Conservation (phyloP, 2,797 vertebrate species). For the Cyprinodon diabolis region DNA sequence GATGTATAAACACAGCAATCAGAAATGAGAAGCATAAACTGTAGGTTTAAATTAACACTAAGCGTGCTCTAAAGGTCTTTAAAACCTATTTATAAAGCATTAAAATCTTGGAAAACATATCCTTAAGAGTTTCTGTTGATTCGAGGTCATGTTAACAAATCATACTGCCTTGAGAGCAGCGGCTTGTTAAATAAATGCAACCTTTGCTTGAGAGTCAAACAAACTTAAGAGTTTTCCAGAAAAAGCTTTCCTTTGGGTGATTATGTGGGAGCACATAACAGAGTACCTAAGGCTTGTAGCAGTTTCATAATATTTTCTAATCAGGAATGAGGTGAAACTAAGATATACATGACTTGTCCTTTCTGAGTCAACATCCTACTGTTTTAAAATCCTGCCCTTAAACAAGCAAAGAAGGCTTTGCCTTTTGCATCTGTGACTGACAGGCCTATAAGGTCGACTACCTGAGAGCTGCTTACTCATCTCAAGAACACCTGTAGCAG, state of each 20-base stretch:
- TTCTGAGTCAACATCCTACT: background rate
- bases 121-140: background rate
- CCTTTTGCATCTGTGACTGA: slow-evolving; percentile 9
- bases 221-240: background rate
- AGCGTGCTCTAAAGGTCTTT: background rate
- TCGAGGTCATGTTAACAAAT: background rate
- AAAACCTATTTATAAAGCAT: background rate
- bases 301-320: slow-evolving; percentile 8
- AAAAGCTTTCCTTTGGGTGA: background rate
- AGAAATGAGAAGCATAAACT: background rate
- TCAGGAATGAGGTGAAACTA: background rate
- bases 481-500: slow-evolving; percentile 11
- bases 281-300: background rate
- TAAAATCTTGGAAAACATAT: background rate
- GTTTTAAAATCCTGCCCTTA: slow-evolving; percentile 13
- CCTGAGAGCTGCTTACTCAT: background rate
- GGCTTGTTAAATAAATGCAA: background rate
- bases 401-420: background rate
- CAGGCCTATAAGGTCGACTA: background rate
- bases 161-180: background rate
- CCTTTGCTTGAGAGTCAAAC: background rate
- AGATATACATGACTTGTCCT: slow-evolving; percentile 7
- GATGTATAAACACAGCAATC: background rate
- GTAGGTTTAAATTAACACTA: background rate
- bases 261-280: background rate